Evolutionary conservation across 2,113 vertebrate species (phyloP), one percentile per base, ranked within the genome.

Genomic region (Dendrocopos noguchii): DNA sequence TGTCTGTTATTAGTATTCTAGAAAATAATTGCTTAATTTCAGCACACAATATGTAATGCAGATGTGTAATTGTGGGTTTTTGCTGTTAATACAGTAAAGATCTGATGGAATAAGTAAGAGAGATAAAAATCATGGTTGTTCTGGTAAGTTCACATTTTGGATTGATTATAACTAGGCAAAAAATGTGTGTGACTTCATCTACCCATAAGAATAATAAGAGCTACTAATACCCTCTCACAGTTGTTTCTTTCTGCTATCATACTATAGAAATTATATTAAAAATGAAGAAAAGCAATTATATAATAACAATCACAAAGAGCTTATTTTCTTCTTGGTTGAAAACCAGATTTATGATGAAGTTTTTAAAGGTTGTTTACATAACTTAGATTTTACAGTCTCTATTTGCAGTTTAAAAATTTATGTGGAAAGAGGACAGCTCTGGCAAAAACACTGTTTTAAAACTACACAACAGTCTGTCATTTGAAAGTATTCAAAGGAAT

Each of bases 301-400:
- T 80, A 73, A 72, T 28, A 87, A 15, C 27, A 90, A 92, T 84
- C 61, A 92, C 15, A 11, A 94, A 68, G 16, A 13, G 10, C 84
- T 67, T 87, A 29, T 78, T 53, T 92, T 95, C 31, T 84, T 71
- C 75, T 75, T 53, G 19, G 25, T 63, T 87, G 81, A 68, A 89
- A 94, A 95, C 10, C 15, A 95, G 56, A 70, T 77, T 59, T 60
- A 52, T 28, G 84, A 55, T 75, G 78, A 96, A 91, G 57, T 10
- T 84, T 56, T 89, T 91, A 90, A 59, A 60, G 7, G 3, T 44
- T 70, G 24, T 79, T 87, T 72, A 77, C 31, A 59, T 61, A 90
- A 87, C 73, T 88, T 77, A 88, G 18, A 33, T 84, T 50, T 71
- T 88, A 61, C 25, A 72, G 53, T 71, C 46, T 68, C 80, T 36